Base-by-base conservation (phyloP, 1,140 invertebrate genomes). In the Nautilus pompilius region DNA sequence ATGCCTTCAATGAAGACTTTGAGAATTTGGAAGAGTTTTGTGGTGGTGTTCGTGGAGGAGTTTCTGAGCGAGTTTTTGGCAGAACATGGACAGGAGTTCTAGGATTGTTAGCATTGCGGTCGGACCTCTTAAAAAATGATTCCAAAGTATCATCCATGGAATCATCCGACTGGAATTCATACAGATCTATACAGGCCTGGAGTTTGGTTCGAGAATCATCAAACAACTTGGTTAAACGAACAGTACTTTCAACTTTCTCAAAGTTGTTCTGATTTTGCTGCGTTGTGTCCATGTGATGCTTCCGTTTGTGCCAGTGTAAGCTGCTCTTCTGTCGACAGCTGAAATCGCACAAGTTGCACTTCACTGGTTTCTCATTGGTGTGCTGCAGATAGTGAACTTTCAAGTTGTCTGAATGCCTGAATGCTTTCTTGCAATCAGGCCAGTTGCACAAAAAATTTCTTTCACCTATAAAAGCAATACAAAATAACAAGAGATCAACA, bases 321-420 rank as follows among this genome's bases (percentile, higher is more conserved):
- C 73, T 74, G 60, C 69, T 75, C 58, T 74, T 76, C 66, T 80
- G 77, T 24, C 74, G 65, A 65, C 72, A 79, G 10, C 73, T 70
- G 60, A 78, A 78, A 32, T 69, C 66, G 64, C 77, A 77, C 20
- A 71, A 85, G 61, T 91, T 89, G 75, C 92, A 95, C 58, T 89
- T 85, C 74, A 90, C 93, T 0, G 93, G 92, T 36, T 90, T 89
- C 79, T 93, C 90, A 62, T 91, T 91, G 2, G 91, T 92, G 75
- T 93, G 91, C 76, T 89, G 89, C 30, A 90, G 85, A 36, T 88
- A 82, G 80, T 93, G 92, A 69, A 92, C 91, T 71, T 90, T 90
- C 70, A 92, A 85, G 17, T 79, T 80, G 64, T 78, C 77, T 53
- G 74, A 62, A 66, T 78, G 77, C 10, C 76, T 66, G 62, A 79